Percentiles rank a stretch among this genome's conserved stretches.
Evolutionary conservation across 2,113 vertebrate genomes (phyloP).

Genomic region (Coregonus clupeaformis): DNA sequence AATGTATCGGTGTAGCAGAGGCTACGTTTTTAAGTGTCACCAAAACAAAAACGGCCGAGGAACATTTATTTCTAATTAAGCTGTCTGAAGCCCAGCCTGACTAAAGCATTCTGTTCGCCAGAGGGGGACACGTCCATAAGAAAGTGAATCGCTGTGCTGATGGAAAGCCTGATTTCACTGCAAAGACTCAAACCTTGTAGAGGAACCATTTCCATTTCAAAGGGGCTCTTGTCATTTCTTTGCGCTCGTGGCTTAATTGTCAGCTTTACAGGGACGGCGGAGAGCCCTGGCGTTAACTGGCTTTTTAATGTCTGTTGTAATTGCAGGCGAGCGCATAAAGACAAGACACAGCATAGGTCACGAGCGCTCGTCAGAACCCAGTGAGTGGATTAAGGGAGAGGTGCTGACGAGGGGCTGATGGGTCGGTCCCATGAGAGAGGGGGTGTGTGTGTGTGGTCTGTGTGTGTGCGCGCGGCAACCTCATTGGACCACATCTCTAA

Average conservation of each 20-base stretch:
- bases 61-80: constrained; percentile 7
- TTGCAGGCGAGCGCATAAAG: constrained; percentile 39
- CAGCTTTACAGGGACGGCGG: constrained; percentile 25
- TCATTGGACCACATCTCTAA: constrained; percentile 32
- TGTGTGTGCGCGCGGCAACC: background rate
- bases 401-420: background rate
- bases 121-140: background rate
- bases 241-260: constrained; percentile 41
- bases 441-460: constrained; percentile 6
- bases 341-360: constrained; percentile 13
- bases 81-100: constrained; percentile 18
- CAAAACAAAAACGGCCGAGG: background rate
- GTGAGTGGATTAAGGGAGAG: background rate
- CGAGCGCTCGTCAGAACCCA: constrained; percentile 4
- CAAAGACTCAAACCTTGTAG: constrained; percentile 15
- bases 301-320: constrained; percentile 41
- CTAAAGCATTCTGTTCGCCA: constrained; percentile 5
- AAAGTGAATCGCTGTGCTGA: constrained; percentile 15
- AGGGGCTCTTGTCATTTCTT: constrained; percentile 42
- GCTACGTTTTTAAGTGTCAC: background rate
- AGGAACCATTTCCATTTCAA: constrained; percentile 48
- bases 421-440: background rate
- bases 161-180: constrained; percentile 29
- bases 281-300: constrained; percentile 26
- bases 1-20: too few species aligned